Evolutionary conservation across 2,797 vertebrate species (phyloP).

Genomic region (Zalophus californianus): DNA sequence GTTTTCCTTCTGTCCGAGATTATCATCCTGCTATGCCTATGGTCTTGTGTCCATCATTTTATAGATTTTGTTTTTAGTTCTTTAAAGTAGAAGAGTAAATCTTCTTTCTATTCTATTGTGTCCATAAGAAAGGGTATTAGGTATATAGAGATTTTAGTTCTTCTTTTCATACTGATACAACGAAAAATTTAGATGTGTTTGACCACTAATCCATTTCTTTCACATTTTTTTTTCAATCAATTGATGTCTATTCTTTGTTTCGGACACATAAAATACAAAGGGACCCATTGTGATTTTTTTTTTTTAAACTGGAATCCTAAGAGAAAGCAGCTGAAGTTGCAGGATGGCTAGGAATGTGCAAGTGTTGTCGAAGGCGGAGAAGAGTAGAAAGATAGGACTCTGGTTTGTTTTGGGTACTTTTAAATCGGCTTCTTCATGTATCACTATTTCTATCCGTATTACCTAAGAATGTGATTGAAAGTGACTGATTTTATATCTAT

Average conservation of each 20-base stretch:
- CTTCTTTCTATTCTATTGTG: background rate
- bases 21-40: background rate
- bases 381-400: background rate
- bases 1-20: background rate
- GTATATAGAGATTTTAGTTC: background rate
- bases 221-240: background rate
- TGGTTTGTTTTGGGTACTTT: background rate
- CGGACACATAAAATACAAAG: background rate
- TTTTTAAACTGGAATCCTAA: background rate
- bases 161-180: background rate
- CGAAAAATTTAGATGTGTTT: background rate
- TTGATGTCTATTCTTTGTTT: background rate
- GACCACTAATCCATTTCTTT: background rate
- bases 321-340: background rate
- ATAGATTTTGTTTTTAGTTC: background rate
- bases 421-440: background rate
- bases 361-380: background rate
- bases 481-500: background rate
- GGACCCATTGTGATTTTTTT: background rate
- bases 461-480: background rate
- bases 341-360: background rate
- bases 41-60: background rate
- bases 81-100: background rate
- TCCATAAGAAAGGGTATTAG: background rate
- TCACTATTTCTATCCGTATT: background rate